Conservation (phyloP, 2,888 invertebrate species). For the Metopia argyrocephala region DNA sequence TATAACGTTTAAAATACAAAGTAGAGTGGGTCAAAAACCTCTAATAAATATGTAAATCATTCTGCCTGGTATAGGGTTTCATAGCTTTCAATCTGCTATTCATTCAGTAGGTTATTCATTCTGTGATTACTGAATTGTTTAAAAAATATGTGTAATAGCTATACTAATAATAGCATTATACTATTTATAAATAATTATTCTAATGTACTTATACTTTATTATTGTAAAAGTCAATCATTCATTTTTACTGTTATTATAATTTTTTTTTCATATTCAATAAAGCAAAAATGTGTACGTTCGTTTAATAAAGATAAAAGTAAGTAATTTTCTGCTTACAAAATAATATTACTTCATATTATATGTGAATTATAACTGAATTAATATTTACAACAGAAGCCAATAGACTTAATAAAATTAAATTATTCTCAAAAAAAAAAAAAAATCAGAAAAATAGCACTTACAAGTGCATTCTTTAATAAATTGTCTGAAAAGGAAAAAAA, state of each 20-base stretch:
- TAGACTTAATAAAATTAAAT: too few relatives aligned
- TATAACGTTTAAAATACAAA: neutral
- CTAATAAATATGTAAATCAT: neutral
- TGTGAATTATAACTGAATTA: neutral
- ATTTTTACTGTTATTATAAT: neutral
- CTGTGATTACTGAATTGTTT: neutral
- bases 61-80: neutral
- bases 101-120: neutral
- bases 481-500: neutral
- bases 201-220: neutral
- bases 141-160: neutral
- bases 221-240: neutral
- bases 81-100: neutral
- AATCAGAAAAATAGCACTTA: neutral
- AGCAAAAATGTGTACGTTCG: too few relatives aligned
- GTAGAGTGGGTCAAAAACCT: neutral
- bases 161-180: neutral
- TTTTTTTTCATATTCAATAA: too few relatives aligned
- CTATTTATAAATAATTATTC: neutral
- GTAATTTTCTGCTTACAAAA: neutral
- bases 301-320: neutral
- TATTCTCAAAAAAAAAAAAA: too few relatives aligned
- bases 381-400: too few relatives aligned
- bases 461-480: neutral
- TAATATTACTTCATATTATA: constrained; percentile 10